Base-by-base conservation (phyloP, 2,113 vertebrate species). In the Nettapus auritus region DNA sequence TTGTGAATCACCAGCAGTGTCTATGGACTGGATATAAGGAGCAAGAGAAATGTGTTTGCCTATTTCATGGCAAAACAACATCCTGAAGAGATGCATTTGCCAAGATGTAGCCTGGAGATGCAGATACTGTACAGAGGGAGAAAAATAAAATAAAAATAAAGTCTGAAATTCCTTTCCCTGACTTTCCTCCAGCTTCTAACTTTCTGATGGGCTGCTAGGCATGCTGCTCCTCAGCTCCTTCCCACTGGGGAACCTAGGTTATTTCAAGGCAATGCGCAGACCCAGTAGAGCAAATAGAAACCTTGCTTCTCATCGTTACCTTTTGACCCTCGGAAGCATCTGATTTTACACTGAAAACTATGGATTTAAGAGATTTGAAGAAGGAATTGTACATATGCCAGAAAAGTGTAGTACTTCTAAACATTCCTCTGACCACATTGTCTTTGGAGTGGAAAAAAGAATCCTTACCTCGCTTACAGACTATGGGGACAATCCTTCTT, bases 1-100 rank as follows among this genome's bases (percentile, higher is more conserved):
- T 88, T 84, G 53, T 92, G 78, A 90, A 94, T 94, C 96, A 94
- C 70, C 86, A 90, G 56, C 79, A 94, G 86, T 76, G 89, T 83
- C 77, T 90, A 28, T 40, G 60, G 55, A 69, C 53, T 56, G 50
- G 59, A 76, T 55, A 40, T 77, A 89, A 95, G 67, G 86, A 95
- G 67, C 9, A 40, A 79, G 53, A 46, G 63, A 75, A 88, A 66
- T 92, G 85, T 92, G 8, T 87, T 88, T 60, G 28, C 77, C 59
- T 82, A 0, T 76, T 92, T 83, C 76, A 52, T 9, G 40, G 83
- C 64, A 88, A 59, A 77, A 77, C 34, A 67, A 76, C 86, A 87
- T 70, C n/a, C 44, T 62, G 36, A 79, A 76, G 34, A 79, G 73
- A 68, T 71, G 56, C 8, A 55, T 89, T 55, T 81, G 38, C 73